Evolutionary conservation across 1,140 invertebrate genomes (phyloP).

Genomic region (Trichonephila inaurata): DNA sequence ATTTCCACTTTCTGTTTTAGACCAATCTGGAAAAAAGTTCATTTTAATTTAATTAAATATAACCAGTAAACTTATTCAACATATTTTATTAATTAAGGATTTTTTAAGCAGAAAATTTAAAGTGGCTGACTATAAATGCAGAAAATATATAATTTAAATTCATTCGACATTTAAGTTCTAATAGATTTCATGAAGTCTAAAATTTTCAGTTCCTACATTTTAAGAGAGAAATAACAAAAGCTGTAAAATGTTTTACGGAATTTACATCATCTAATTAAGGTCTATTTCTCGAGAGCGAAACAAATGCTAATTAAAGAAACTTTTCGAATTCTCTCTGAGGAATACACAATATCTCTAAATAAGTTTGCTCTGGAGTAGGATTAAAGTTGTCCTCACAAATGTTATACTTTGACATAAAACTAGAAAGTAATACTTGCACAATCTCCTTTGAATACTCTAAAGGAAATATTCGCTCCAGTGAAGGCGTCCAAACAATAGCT

Average conservation of each 20-base stretch:
- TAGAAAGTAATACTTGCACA: slow-evolving; percentile 1
- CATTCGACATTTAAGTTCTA: neutral
- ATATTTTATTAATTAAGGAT: too few relatives aligned
- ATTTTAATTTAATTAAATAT: too few relatives aligned
- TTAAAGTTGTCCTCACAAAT: slow-evolving; percentile 11
- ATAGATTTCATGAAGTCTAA: neutral
- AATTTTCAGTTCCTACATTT: neutral
- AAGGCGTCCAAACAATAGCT: neutral
- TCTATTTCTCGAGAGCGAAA: neutral
- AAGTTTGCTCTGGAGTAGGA: neutral
- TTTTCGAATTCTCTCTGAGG: neutral
- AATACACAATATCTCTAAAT: neutral
- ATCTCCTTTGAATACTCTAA: neutral
- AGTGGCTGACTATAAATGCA: too few relatives aligned
- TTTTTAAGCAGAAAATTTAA: too few relatives aligned
- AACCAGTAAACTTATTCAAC: too few relatives aligned
- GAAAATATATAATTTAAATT: too few relatives aligned
- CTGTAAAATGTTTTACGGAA: neutral
- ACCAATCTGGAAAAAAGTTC: too few relatives aligned
- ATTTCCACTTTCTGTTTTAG: too few relatives aligned
- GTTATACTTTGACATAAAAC: neutral
- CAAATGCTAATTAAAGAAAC: slow-evolving; percentile 38
- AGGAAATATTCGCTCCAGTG: slow-evolving; percentile 8
- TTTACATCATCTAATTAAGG: slow-evolving; percentile 3
- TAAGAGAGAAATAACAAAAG: neutral